phyloP scores from a whole-genome alignment of 2,888 invertebrate species.

The Sisyra terminalis region DNA sequence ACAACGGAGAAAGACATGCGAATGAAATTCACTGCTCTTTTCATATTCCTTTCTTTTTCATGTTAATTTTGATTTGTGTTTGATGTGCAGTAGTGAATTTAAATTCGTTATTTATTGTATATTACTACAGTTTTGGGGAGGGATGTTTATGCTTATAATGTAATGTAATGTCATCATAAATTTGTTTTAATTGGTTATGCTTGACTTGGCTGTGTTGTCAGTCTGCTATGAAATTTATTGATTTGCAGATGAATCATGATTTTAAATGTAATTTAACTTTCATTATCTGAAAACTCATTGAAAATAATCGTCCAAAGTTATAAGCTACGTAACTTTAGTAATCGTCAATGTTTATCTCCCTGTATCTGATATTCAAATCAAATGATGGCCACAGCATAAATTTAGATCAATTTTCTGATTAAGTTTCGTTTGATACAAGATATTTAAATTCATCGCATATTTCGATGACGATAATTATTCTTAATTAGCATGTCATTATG shows the following conservation, averaged over 20 bases:
- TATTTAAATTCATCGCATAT: no score
- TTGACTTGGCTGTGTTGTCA: conserved; percentile 4
- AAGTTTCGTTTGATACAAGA: no score
- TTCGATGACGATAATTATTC: no score
- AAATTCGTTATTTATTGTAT: conserved; percentile 2
- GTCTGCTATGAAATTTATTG: conserved; percentile 3
- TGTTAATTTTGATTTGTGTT: background rate
- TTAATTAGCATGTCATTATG: no score
- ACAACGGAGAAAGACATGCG: no score
- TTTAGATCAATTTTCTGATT: no score
- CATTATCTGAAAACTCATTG: background rate
- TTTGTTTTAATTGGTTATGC: conserved; percentile 7
- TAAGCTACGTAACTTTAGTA: no score
- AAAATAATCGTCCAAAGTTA: no score
- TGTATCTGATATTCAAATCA: no score
- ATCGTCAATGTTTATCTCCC: no score
- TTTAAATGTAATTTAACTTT: background rate
- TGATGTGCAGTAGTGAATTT: background rate
- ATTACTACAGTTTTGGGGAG: conserved; percentile 3
- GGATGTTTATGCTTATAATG: conserved; percentile 8
- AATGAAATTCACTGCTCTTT: background rate
- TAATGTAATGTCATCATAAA: conserved; percentile 8
- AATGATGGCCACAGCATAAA: no score
- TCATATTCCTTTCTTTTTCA: background rate
- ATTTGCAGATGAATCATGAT: conserved; percentile 4